phyloP scores from a whole-genome alignment of 2,888 invertebrate genomes.

The Euproctis similis region DNA sequence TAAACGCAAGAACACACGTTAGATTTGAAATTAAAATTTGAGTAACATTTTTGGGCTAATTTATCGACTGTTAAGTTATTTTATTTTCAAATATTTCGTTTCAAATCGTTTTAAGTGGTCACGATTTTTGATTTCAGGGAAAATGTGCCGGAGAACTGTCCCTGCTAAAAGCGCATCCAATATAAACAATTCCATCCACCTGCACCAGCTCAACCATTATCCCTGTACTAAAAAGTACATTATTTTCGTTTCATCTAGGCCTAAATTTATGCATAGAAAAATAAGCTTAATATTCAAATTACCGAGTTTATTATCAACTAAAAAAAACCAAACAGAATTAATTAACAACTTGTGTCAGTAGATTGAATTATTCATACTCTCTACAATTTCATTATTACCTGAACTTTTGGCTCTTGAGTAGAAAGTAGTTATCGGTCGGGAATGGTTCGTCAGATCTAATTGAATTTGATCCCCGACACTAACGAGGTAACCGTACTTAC shows the following conservation, averaged over 20 bases:
- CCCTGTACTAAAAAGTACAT: too few relatives aligned
- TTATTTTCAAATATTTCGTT: background rate
- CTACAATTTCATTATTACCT: slow-evolving; percentile 3
- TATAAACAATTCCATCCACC: too few relatives aligned
- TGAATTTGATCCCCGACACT: slow-evolving; percentile 23
- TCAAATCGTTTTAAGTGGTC: too few relatives aligned
- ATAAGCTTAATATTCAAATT: background rate
- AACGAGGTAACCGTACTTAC: slow-evolving; percentile 29
- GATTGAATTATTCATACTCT: slow-evolving; percentile 2
- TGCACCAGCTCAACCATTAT: too few relatives aligned
- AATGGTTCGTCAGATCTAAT: slow-evolving; percentile 17
- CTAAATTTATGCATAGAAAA: too few relatives aligned
- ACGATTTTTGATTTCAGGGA: too few relatives aligned
- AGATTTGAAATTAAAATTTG: background rate
- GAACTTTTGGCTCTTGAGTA: slow-evolving; percentile 8
- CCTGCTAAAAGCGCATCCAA: too few relatives aligned
- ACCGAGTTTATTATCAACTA: too few relatives aligned
- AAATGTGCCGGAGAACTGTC: too few relatives aligned
- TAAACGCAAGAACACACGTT: too few relatives aligned
- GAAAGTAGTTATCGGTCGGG: slow-evolving; percentile 8
- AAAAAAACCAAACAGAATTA: too few relatives aligned
- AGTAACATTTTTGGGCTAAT: background rate
- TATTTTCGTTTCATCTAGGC: too few relatives aligned
- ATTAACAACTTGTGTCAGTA: background rate
- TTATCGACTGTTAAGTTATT: background rate